These are phyloP conservation scores for Miniopterus natalensis DNA, from an alignment of 2,113 vertebrate species.

Conservation along the genomic window DNA sequence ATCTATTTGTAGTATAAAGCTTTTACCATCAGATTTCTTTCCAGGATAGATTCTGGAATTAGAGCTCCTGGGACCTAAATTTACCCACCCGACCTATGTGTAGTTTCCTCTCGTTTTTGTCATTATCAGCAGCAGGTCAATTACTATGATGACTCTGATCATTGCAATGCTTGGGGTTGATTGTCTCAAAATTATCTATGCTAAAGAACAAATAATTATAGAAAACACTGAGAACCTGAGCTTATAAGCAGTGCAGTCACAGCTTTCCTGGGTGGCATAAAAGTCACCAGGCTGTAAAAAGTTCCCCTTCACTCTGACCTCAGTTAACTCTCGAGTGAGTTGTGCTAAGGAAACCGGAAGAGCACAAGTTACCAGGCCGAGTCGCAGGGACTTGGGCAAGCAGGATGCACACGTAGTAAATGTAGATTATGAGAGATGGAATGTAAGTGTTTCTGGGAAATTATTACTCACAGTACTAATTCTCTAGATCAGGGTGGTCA, in stretches of 20 bases:
- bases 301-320: background rate
- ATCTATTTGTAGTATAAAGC: background rate
- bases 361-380: background rate
- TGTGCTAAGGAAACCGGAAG: background rate
- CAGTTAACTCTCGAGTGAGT: background rate
- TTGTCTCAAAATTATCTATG: conserved; percentile 84
- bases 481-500: background rate
- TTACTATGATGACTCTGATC: conserved; percentile 74
- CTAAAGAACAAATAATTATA: conserved; percentile 75
- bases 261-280: conserved; percentile 56
- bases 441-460: background rate
- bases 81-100: conserved; percentile 42
- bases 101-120: conserved; percentile 82
- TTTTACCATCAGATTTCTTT: conserved; percentile 35
- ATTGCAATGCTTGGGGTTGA: conserved; percentile 66
- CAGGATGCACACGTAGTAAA: background rate
- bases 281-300: background rate
- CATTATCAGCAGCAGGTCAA: conserved; percentile 85
- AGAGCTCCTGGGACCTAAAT: conserved; percentile 61
- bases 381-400: background rate
- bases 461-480: background rate
- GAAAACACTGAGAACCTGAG: conserved; percentile 70
- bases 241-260: conserved; percentile 71
- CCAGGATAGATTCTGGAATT: conserved; percentile 61
- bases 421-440: background rate